Evolutionary conservation across 2,113 vertebrate species (phyloP).

Genomic region (Theristicus caerulescens): DNA sequence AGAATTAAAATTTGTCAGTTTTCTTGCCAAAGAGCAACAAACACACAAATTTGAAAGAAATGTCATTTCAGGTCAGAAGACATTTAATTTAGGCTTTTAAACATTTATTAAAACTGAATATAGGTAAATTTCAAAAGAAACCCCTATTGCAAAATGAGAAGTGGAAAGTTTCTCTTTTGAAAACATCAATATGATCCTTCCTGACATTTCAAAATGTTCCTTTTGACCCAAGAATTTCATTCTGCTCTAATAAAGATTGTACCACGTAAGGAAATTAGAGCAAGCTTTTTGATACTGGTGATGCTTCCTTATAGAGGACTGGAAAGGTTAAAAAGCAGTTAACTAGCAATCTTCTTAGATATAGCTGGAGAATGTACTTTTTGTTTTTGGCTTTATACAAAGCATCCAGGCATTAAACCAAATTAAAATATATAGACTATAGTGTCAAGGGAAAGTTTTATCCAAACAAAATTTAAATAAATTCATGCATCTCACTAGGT

Average conservation of each 20-base stretch:
- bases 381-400: background rate
- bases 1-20: slow-evolving; percentile 32
- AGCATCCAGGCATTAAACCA: background rate
- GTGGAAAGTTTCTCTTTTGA: background rate
- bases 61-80: slow-evolving; percentile 25
- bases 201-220: background rate
- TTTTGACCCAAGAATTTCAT: background rate
- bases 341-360: background rate
- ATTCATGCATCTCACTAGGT: background rate
- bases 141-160: background rate
- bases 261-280: background rate
- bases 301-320: background rate
- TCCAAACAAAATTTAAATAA: slow-evolving; percentile 32
- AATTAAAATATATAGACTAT: background rate
- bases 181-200: background rate
- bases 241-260: background rate
- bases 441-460: background rate
- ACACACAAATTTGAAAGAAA: background rate
- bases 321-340: background rate
- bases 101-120: background rate
- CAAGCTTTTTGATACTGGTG: background rate
- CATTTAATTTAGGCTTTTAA: background rate
- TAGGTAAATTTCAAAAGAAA: background rate
- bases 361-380: background rate
- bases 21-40: slow-evolving; percentile 3